Percentiles rank a stretch among this genome's conserved stretches.
Conservation (phyloP, 2,113 vertebrate species). For the Tragelaphus buxtoni region DNA sequence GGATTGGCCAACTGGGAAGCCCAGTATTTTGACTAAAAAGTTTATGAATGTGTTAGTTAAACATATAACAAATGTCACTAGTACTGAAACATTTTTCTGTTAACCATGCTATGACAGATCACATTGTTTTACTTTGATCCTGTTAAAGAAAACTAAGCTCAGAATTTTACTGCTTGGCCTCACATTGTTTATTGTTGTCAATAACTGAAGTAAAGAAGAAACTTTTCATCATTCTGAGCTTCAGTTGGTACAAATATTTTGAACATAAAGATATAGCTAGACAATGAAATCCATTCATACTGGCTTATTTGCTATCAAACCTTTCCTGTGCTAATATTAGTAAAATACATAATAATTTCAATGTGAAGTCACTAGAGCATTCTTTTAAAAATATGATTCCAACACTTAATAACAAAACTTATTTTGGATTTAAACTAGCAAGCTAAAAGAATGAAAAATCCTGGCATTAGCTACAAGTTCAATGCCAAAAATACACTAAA, state of each 20-base stretch:
- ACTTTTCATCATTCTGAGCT: background rate
- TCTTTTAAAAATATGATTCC: background rate
- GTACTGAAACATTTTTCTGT: conserved; percentile 16
- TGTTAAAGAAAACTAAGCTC: background rate
- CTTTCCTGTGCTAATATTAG: background rate
- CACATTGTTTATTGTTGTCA: background rate
- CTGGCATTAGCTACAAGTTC: background rate
- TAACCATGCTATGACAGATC: background rate
- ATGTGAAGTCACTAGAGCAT: background rate
- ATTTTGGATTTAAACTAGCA: background rate
- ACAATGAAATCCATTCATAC: background rate
- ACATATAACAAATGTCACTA: background rate
- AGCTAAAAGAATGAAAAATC: background rate
- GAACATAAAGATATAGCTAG: background rate
- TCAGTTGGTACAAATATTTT: background rate
- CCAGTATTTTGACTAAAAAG: conserved; percentile 13
- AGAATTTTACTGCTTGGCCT: background rate
- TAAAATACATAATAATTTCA: background rate
- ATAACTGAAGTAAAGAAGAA: background rate
- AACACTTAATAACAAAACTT: background rate
- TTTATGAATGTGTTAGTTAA: background rate
- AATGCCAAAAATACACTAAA: background rate
- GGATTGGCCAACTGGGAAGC: background rate
- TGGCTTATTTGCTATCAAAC: background rate
- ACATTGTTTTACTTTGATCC: background rate